Base-by-base conservation (phyloP, 2,113 vertebrate species). In the Fulmarus glacialis region DNA sequence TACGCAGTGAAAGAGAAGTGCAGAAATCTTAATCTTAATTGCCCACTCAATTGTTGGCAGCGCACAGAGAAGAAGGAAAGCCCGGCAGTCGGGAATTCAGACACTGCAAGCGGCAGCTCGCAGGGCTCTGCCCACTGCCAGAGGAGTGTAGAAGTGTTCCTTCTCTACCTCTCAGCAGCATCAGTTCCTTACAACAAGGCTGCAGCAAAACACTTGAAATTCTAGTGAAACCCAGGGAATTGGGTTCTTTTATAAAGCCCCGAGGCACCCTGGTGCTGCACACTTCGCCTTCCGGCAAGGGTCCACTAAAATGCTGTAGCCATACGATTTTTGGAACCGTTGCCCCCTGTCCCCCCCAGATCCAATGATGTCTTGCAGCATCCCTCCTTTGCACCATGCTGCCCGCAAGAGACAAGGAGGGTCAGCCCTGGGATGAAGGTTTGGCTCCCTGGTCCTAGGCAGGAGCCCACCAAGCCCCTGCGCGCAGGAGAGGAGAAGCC, bases 261-360 rank as follows among this genome's bases (percentile, higher is more conserved):
- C 5, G 52, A 14, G 53, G 58, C 23, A 43, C 8, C 15, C 38
- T 2, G 15, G 20, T 17, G 64, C 60, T 4, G 11, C 59, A 20
- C 4, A 1, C 59, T 42, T 23, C n/a, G n/a, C 50, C 36, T 56
- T 18, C 67, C 40, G 88, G 27, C 6, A 8, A 50, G 36, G 5
- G 7, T 23, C 66, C 62, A 26, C 48, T 7, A 3, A 11, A 67
- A 43, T 14, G 2, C 22, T 0, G 1, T 0, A 12, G n/a, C 1
- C 6, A 8, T 9, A 27, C 0, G 0, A 16, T 18, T 66, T 53
- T 26, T 42, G 74, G 53, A 63, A 27, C 3, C 6, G 13, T 17
- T 80, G 34, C 1, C 30, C 30, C 15, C 47, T 11, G 32, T 4
- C 5, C 17, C n/a, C 19, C 23, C 67, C 19, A 7, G 22, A 26